Evolutionary conservation across 2,113 vertebrate genomes (phyloP), one percentile per base, ranked within the genome.

Genomic region (Athene noctua): DNA sequence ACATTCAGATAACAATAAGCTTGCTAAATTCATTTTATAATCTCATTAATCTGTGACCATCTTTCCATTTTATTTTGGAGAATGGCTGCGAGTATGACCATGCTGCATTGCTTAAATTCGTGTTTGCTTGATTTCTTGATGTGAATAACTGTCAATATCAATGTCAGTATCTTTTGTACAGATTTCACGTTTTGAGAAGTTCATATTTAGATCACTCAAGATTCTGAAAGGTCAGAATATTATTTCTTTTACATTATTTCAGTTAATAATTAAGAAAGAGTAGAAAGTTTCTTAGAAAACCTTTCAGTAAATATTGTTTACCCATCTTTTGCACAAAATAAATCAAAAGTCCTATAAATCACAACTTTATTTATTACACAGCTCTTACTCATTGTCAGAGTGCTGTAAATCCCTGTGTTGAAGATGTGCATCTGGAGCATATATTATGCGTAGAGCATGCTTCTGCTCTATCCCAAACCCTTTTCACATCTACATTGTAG

Each of bases 21-120:
- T 94, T 95, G 54, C 58, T 87, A 95, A 94, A 95, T 95, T 82
- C 18, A 77, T 95, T 92, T 96, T 67, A 85, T 89, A 91, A 95
- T 95, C 97, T 96, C 58, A 90, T 92, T 97, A 87, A 91, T 97
- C 96, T 77, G 67, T 94, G 67, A 82, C 84, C n/a, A 66, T 94
- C 62, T 92, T 87, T 87, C 70, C 32, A 42, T 89, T 92, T 94
- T 67, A 34, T 26, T 72, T 73, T 87, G 73, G 73, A 94, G 73
- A 89, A 82, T 63, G 46, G 15, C 44, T 82, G n/a, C 79, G 40
- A 32, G 19, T 85, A 42, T 38, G 9, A 75, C 42, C 4, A 0
- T 55, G 42, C 49, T 51, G 54, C 25, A 54, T 42, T 87, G 32
- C 86, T 85, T 88, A 49, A 91, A 47, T 85, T 75, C 47, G 23